Base-by-base conservation (phyloP, 2,113 vertebrate genomes). In the Merops nubicus region DNA sequence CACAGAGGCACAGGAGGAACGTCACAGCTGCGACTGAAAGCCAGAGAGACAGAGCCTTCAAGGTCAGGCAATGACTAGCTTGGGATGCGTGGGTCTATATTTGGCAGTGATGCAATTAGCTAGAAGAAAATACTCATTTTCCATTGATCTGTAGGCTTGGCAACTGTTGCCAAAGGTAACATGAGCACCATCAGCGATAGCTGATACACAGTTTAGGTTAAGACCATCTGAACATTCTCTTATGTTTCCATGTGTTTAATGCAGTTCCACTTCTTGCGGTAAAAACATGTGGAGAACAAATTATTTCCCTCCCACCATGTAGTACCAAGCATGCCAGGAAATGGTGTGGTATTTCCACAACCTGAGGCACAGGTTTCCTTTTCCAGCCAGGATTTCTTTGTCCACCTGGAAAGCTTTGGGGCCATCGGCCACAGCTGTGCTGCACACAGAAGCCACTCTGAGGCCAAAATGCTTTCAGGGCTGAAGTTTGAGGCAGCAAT, bases 111-210 rank as follows among this genome's bases (percentile, higher is more conserved):
- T 0, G 8, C 50, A 79, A 76, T 53, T 26, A 79, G 20, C 62
- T 88, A 69, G 38, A 89, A 82, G 74, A 51, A 75, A 64, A 79
- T 33, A 59, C 9, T 79, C 15, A 1, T 63, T 91, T 96, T 93
- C 40, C 63, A 76, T 48, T 90, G 70, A 88, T 89, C 62, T 8
- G n/a, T n/a, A 64, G 70, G 70, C 67, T 94, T 83, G 48, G 53
- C 47, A 69, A 72, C 3, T 0, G 1, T 56, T 8, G 2, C 74
- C 77, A 85, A 76, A 76, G n/a, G 70, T 90, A 84, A 91, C 67
- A 68, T 5, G 54, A 84, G 62, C 62, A 79, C 62, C 0, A 0
- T 4, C 40, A 25, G 74, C 40, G 82, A 90, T 15, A 93, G 68
- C 60, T 5, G 45, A 85, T 42, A 79, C 0, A 0, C 19, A 57